phyloP scores from a whole-genome alignment of 2,797 vertebrate genomes.

The Cirrhinus molitorella region DNA sequence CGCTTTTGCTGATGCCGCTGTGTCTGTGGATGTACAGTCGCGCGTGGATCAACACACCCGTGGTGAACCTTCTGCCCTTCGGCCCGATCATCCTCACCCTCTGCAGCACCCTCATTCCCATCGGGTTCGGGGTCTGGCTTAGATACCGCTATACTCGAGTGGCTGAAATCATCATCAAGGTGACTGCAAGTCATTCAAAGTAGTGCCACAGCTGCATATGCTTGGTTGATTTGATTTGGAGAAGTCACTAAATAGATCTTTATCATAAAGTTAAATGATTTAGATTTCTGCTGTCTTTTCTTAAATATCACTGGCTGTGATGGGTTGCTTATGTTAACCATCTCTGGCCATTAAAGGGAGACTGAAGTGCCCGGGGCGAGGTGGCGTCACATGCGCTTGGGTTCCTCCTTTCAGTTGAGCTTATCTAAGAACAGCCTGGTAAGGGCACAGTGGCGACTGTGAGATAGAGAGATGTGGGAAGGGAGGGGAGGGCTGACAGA shows the following conservation, averaged over 20 bases:
- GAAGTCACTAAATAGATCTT: not conserved
- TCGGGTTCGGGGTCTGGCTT: constrained; percentile 89
- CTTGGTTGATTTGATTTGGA: not conserved
- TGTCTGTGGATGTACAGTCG: constrained; percentile 98
- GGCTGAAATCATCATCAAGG: constrained; percentile 93
- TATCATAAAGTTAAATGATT: not conserved
- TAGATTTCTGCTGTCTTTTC: not conserved
- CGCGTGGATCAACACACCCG: constrained; percentile 93
- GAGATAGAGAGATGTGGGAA: constrained; percentile 50
- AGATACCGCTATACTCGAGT: constrained; percentile 84
- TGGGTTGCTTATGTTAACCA: constrained; percentile 50
- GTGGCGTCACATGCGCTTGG: constrained; percentile 70
- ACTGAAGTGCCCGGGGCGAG: constrained; percentile 45
- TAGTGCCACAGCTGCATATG: not conserved
- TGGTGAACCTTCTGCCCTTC: constrained; percentile 91
- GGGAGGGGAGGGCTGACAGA: constrained; percentile 5
- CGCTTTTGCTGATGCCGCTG: constrained; percentile 93
- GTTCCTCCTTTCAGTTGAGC: constrained; percentile 66
- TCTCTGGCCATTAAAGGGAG: constrained; percentile 31
- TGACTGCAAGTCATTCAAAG: constrained; percentile 65
- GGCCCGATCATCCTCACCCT: constrained; percentile 94
- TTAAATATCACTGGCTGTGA: not conserved
- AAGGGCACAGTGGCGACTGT: constrained; percentile 27
- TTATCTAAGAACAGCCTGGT: constrained; percentile 59
- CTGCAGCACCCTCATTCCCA: constrained; percentile 94